Base-by-base conservation (phyloP, 2,888 invertebrate species). In the Cheilosia pagana region DNA sequence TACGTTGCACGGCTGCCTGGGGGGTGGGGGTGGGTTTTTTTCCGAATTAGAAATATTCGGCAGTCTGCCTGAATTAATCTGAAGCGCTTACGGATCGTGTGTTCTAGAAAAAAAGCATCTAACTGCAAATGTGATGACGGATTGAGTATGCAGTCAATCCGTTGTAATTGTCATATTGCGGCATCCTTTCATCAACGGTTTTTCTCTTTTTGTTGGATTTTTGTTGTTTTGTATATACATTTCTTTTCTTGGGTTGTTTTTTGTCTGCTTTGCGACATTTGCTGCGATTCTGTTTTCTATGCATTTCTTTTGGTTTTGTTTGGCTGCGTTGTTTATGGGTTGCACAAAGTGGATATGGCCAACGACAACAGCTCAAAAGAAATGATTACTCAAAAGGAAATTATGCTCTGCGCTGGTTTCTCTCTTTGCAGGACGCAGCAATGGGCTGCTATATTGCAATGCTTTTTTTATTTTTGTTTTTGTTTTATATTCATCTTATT, bases 321-420 rank as follows among this genome's bases (percentile, higher is more conserved):
- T 25, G 60, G 74, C 48, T 75, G 28, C 53, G 59, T 53, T 81
- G 76, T 45, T 70, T 21, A 12, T 41, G 59, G 41, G 52, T 25
- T 21, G 21, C 53, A 35, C 35, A 79, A 71, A 79, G 74, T 75
- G 79, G 59, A 79, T 79, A 65, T 71, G 81, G 62, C 67, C 67
- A 71, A 71, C 75, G 71, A 35, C n/a, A 39, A 71, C n/a, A n/a
- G 71, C 81, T 85, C 81, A 81, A 85, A 85, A 81, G 81, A 81
- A 85, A 85, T 85, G 70, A 85, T 85, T 85, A 85, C 81, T 85
- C 85, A 85, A 85, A 85, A 81, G 75, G 67, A 85, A 81, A 75
- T 81, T 35, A 35, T 35, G 35, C 35, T 35, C 57, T 23, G 21
- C 81, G 65, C 81, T 81, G 85, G 81, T 55, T 60, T 81, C 65